Evolutionary conservation across 2,797 vertebrate genomes (phyloP).

Genomic region (Molossus molossus): DNA sequence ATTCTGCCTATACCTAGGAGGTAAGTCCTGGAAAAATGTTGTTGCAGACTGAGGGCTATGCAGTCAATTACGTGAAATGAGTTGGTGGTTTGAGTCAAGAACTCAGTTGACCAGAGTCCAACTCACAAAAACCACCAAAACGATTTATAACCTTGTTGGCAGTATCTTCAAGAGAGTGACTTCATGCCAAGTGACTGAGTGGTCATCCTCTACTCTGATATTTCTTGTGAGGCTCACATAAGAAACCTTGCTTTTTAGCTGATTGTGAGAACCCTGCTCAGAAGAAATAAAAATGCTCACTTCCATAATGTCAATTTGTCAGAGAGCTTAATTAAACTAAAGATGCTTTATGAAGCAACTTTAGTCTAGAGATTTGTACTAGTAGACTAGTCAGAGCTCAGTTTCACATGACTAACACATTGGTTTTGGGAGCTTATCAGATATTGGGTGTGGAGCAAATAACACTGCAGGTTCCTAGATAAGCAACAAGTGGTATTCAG

Average conservation of each 20-base stretch:
- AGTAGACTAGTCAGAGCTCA: constrained; percentile 14
- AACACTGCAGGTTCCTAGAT: neutral
- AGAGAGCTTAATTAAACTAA: constrained; percentile 40
- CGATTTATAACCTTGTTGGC: constrained; percentile 56
- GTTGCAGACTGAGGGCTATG: constrained; percentile 9
- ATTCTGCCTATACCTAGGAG: constrained; percentile 45
- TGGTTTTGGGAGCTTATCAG: constrained; percentile 27
- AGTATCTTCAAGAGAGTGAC: constrained; percentile 37
- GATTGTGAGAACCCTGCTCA: neutral
- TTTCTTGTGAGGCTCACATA: constrained; percentile 44
- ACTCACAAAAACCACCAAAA: constrained; percentile 40
- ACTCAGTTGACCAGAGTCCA: constrained; percentile 57
- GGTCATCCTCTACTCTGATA: neutral
- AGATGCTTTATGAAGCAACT: constrained; percentile 27
- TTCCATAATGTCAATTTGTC: neutral
- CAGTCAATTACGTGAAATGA: constrained; percentile 65
- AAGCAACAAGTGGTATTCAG: neutral
- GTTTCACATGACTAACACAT: neutral
- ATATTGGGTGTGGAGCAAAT: neutral
- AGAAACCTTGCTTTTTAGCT: constrained; percentile 24
- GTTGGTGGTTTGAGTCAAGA: constrained; percentile 76
- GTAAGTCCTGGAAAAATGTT: constrained; percentile 52
- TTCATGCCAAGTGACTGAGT: neutral
- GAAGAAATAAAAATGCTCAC: constrained; percentile 64
- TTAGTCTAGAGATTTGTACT: neutral